These are phyloP conservation scores for Pteronotus mesoamericanus DNA, from an alignment of 2,797 vertebrate genomes.

Conservation along the genomic window DNA sequence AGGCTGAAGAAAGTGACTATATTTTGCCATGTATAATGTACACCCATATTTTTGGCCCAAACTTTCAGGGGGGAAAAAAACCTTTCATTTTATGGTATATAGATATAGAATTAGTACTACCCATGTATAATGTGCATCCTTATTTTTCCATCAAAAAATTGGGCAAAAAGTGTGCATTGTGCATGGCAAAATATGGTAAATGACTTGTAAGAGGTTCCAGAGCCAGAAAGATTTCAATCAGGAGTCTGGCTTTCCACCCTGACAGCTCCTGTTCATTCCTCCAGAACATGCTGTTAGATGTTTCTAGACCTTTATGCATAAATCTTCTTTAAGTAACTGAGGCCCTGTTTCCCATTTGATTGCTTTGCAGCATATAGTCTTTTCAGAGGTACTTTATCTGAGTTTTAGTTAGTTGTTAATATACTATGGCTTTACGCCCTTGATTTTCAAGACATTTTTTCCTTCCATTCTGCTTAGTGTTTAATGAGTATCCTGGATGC, in stretches of 20 bases:
- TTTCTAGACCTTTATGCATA: constrained; percentile 1
- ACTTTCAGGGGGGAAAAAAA: too few species aligned
- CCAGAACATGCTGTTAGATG: background rate
- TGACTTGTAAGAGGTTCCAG: background rate
- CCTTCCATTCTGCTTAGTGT: background rate
- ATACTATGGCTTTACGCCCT: background rate
- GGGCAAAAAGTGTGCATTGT: too few species aligned
- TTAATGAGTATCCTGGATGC: background rate
- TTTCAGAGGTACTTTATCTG: background rate
- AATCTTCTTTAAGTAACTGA: background rate
- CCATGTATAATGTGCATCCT: too few species aligned
- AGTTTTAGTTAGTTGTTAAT: background rate
- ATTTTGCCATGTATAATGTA: too few species aligned
- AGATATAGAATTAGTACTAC: too few species aligned
- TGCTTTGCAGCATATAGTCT: background rate
- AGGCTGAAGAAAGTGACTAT: background rate
- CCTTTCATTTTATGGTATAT: too few species aligned
- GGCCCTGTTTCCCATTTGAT: background rate
- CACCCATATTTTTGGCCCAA: too few species aligned
- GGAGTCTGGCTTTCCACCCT: background rate
- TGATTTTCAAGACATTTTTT: constrained; percentile 22
- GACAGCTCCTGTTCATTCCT: background rate
- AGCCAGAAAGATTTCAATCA: background rate
- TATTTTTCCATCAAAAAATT: too few species aligned
- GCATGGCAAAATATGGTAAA: background rate